phyloP scores from a whole-genome alignment of 2,888 invertebrate genomes.

The Cerastis leucographa region DNA sequence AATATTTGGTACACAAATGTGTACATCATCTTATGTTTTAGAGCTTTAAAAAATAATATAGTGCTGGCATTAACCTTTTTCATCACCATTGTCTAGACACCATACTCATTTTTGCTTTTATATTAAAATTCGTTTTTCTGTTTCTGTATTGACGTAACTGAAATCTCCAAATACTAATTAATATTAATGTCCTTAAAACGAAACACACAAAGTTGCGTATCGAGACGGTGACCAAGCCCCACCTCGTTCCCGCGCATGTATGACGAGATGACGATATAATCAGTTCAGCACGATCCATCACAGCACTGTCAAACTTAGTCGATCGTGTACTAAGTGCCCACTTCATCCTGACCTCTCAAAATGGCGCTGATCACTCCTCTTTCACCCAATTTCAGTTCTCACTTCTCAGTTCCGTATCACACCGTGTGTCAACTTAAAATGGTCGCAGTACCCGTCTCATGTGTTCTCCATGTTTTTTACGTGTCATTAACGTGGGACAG shows the following conservation, averaged over 20 bases:
- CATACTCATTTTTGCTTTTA: neutral
- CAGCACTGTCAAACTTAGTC: conserved; percentile 77
- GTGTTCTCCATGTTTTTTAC: conserved; percentile 71
- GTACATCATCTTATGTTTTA: too few species aligned
- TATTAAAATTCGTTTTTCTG: too few species aligned
- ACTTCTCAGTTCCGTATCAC: neutral
- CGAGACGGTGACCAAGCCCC: conserved; percentile 19
- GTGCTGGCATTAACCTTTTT: too few species aligned
- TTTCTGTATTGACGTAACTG: neutral
- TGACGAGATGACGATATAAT: conserved; percentile 74
- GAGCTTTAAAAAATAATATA: too few species aligned
- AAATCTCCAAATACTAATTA: neutral
- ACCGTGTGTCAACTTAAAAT: neutral
- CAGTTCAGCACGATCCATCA: conserved; percentile 81
- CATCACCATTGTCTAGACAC: neutral
- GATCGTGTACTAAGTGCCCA: conserved; percentile 68
- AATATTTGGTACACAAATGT: too few species aligned
- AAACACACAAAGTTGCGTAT: conserved; percentile 17
- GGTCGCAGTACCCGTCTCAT: conserved; percentile 49
- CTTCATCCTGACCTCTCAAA: conserved; percentile 15
- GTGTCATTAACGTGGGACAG: conserved; percentile 71
- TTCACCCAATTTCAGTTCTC: neutral
- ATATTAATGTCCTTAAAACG: conserved; percentile 23
- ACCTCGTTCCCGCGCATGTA: conserved; percentile 47
- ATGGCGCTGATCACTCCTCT: conserved; percentile 2